Conservation (phyloP, 1,140 invertebrate species). For the Drosophila kohkoa region DNA sequence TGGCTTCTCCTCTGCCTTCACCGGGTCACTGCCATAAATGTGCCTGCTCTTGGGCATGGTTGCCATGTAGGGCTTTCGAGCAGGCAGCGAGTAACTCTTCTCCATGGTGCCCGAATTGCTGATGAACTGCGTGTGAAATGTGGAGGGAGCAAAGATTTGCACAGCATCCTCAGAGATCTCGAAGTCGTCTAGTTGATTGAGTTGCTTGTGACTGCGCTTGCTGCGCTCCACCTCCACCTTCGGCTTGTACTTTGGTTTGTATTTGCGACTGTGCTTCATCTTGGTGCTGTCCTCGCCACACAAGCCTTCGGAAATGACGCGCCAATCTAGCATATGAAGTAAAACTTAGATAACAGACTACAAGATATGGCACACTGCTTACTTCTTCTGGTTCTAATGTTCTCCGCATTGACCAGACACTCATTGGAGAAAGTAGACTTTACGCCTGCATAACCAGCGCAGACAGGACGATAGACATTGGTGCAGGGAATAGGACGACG, state of each 20-base stretch:
- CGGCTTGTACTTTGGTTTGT: slow-evolving; percentile 60
- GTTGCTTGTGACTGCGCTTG: slow-evolving; percentile 56
- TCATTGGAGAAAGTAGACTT: slow-evolving; percentile 80
- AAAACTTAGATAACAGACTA: not conserved
- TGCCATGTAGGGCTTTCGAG: slow-evolving; percentile 47
- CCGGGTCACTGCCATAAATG: slow-evolving; percentile 2
- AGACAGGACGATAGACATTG: slow-evolving; percentile 73
- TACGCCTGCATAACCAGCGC: slow-evolving; percentile 69
- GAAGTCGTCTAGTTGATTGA: slow-evolving; percentile 63
- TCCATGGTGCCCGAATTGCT: slow-evolving; percentile 67
- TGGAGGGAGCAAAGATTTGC: slow-evolving; percentile 70
- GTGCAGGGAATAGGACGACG: slow-evolving; percentile 69
- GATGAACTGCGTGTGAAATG: slow-evolving; percentile 74
- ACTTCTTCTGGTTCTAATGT: slow-evolving; percentile 70
- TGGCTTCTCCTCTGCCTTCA: not conserved
- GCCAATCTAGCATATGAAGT: slow-evolving; percentile 63
- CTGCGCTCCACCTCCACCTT: slow-evolving; percentile 57
- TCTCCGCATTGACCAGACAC: slow-evolving; percentile 77
- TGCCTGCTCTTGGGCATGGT: not conserved
- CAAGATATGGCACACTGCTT: not conserved
- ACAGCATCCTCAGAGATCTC: slow-evolving; percentile 66
- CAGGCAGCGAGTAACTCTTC: slow-evolving; percentile 71
- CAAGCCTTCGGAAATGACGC: slow-evolving; percentile 70
- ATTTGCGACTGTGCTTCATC: slow-evolving; percentile 69
- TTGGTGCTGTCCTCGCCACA: slow-evolving; percentile 79